Evolutionary conservation across 2,888 invertebrate genomes (phyloP).

Genomic region (Timandra comae): DNA sequence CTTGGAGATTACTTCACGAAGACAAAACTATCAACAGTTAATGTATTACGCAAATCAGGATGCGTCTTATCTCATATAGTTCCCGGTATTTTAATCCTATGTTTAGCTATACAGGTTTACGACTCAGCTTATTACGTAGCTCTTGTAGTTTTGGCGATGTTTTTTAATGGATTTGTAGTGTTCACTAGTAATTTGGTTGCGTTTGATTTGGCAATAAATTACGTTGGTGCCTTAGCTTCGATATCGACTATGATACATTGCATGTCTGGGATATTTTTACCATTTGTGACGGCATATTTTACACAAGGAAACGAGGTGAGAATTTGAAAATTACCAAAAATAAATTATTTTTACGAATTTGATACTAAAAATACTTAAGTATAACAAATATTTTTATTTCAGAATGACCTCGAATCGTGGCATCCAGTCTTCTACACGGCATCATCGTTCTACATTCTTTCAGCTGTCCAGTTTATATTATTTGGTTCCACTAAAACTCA

Average conservation of each 20-base stretch:
- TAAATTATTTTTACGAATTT: too few species aligned
- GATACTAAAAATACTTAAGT: too few species aligned
- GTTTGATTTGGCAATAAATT: slow-evolving; percentile 81
- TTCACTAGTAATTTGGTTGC: slow-evolving; percentile 60
- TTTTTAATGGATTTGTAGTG: slow-evolving; percentile 68
- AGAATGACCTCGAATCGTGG: too few species aligned
- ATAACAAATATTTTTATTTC: too few species aligned
- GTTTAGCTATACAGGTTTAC: slow-evolving; percentile 13
- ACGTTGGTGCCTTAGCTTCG: slow-evolving; percentile 79
- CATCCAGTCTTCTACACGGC: slow-evolving; percentile 79
- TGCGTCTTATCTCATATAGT: slow-evolving; percentile 54
- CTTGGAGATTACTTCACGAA: slow-evolving; percentile 31
- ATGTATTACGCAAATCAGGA: slow-evolving; percentile 8
- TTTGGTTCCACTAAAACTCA: slow-evolving; percentile 79
- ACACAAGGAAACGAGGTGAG: slow-evolving; percentile 51
- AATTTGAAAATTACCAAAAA: too few species aligned
- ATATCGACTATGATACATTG: slow-evolving; percentile 75
- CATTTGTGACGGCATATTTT: slow-evolving; percentile 76
- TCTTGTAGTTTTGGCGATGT: slow-evolving; percentile 72
- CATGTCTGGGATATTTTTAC: slow-evolving; percentile 79
- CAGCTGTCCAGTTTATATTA: slow-evolving; percentile 79
- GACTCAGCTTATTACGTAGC: slow-evolving; percentile 46
- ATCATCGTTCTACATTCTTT: slow-evolving; percentile 74
- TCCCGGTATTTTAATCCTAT: slow-evolving; percentile 33
- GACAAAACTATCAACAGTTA: slow-evolving; percentile 11